Percentiles rank a stretch among this genome's conserved stretches.
Evolutionary conservation across 2,113 vertebrate species (phyloP).

Genomic region (Podarcis raffonei): DNA sequence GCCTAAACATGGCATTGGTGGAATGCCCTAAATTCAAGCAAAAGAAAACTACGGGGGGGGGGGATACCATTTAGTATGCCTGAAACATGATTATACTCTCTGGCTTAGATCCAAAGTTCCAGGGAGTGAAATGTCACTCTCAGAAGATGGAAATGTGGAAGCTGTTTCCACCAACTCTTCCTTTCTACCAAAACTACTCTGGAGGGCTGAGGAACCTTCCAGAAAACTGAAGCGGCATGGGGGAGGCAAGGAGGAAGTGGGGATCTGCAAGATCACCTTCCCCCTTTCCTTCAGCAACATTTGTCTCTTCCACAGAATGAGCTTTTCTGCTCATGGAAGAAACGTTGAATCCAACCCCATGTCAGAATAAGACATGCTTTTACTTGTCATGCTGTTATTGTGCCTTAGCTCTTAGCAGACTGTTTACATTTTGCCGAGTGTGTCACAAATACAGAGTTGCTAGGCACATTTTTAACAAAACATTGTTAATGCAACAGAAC

Average conservation of each 20-base stretch:
- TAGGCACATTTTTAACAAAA: constrained; percentile 69
- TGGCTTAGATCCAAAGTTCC: too few species aligned
- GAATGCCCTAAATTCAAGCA: constrained; percentile 55
- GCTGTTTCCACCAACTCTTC: background rate
- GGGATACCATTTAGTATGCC: constrained; percentile 45
- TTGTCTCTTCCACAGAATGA: too few species aligned
- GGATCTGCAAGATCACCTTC: background rate
- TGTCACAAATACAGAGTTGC: constrained; percentile 54
- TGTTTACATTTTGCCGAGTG: constrained; percentile 53
- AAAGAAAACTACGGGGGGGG: constrained; percentile 51
- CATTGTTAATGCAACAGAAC: constrained; percentile 55
- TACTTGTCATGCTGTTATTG: constrained; percentile 18
- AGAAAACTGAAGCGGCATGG: background rate
- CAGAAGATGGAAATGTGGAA: background rate
- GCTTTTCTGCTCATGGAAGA: too few species aligned
- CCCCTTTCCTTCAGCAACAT: background rate
- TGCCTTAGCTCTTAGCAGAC: constrained; percentile 35
- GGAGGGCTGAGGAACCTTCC: background rate
- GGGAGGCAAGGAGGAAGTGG: background rate
- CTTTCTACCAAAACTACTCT: background rate
- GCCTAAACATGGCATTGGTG: constrained; percentile 46
- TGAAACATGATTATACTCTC: constrained; percentile 28
- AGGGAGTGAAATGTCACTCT: background rate
- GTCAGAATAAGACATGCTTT: constrained; percentile 23
- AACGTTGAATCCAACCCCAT: background rate